Conservation (phyloP, 2,113 vertebrate species). For the Pseudorhombus dupliciocellatus region DNA sequence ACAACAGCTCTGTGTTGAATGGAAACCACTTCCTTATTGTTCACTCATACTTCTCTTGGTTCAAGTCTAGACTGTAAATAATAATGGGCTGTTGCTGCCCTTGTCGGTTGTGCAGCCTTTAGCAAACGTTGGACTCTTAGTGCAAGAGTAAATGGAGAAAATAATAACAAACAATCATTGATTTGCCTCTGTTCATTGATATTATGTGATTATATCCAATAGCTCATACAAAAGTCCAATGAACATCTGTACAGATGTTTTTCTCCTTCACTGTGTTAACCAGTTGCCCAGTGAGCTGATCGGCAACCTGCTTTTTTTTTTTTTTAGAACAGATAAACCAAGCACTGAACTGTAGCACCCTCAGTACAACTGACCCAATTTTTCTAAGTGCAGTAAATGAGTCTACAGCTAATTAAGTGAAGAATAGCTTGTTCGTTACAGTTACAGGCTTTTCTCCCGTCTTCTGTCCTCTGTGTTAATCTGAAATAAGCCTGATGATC, state of each 20-base stretch:
- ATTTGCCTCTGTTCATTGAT: neutral
- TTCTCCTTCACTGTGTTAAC: neutral
- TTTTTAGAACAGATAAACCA: constrained; percentile 15
- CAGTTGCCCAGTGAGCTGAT: constrained; percentile 9
- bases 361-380: constrained; percentile 46
- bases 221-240: neutral
- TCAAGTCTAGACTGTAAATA: no score
- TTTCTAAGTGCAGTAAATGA: neutral
- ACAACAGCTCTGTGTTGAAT: neutral
- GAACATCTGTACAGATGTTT: neutral
- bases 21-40: neutral
- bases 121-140: neutral
- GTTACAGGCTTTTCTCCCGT: neutral
- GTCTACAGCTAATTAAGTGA: neutral
- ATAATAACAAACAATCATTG: neutral
- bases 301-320: neutral
- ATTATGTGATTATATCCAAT: neutral
- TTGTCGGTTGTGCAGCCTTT: no score
- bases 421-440: neutral
- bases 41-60: neutral
- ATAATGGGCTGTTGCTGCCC: no score
- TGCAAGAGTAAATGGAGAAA: neutral
- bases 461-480: neutral
- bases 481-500: neutral
- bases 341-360: neutral